These are phyloP conservation scores for Brotula barbata DNA, from an alignment of 2,797 vertebrate genomes.

Conservation along the genomic window DNA sequence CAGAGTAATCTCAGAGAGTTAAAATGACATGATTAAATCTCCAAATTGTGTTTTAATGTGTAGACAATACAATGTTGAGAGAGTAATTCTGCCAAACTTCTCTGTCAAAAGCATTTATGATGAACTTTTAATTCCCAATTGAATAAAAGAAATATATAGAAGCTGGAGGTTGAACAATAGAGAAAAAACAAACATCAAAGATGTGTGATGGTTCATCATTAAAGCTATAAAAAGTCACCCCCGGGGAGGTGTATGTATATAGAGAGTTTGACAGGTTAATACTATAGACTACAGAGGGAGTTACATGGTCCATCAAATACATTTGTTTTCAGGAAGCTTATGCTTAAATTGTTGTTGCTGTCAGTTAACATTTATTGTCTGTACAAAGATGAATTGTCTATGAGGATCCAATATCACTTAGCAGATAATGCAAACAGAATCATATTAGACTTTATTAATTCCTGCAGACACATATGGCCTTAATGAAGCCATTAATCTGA, in stretches of 20 bases:
- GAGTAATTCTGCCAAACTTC: too few relatives aligned
- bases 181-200: too few relatives aligned
- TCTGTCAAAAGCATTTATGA: too few relatives aligned
- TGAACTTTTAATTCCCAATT: too few relatives aligned
- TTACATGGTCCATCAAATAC: not conserved
- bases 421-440: constrained; percentile 5
- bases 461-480: constrained; percentile 1
- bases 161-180: too few relatives aligned
- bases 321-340: not conserved
- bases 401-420: not conserved
- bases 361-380: constrained; percentile 1
- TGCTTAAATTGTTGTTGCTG: not conserved
- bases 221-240: not conserved
- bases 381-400: constrained; percentile 13
- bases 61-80: not conserved
- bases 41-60: too few relatives aligned
- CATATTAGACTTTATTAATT: constrained; percentile 6
- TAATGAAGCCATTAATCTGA: constrained; percentile 12
- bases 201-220: too few relatives aligned
- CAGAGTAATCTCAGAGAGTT: too few relatives aligned
- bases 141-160: too few relatives aligned
- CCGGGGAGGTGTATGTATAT: too few relatives aligned
- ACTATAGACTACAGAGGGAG: not conserved
- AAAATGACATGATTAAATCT: too few relatives aligned
- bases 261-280: not conserved